These are phyloP conservation scores for Hydropsyche tenuis DNA, from an alignment of 1,140 invertebrate species.

Conservation along the genomic window DNA sequence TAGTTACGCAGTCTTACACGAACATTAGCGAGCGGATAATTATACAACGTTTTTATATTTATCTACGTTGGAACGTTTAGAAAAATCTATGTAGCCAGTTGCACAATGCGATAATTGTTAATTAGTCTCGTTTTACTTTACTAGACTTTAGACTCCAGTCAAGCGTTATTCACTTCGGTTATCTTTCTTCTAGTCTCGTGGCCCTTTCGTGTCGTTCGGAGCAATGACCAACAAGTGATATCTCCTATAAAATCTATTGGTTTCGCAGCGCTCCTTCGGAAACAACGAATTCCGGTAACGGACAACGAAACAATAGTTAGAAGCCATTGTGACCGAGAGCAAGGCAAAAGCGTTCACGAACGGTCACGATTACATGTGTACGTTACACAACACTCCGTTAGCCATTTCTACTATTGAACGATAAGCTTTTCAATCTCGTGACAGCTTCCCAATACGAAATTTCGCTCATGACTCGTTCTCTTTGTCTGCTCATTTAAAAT, in stretches of 20 bases:
- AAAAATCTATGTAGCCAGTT: no score
- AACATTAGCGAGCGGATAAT: no score
- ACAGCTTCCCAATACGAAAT: slow-evolving; percentile 21
- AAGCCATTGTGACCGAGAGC: neutral
- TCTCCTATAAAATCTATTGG: slow-evolving; percentile 18
- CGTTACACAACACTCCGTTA: slow-evolving; percentile 36
- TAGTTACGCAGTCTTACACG: neutral
- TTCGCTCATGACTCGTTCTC: neutral
- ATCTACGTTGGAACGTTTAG: no score
- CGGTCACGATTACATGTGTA: slow-evolving; percentile 34
- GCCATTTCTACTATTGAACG: slow-evolving; percentile 16
- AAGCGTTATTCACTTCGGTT: neutral
- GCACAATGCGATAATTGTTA: no score
- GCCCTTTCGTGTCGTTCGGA: neutral
- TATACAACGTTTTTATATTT: no score
- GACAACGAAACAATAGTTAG: slow-evolving; percentile 30
- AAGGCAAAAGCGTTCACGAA: slow-evolving; percentile 10
- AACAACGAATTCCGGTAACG: slow-evolving; percentile 33
- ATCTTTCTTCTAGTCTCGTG: neutral
- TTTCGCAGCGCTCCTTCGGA: slow-evolving; percentile 16
- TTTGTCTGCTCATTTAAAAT: no score
- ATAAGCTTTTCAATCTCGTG: slow-evolving; percentile 14
- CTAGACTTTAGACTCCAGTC: no score
- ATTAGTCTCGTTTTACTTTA: no score
- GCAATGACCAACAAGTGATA: neutral